Base-by-base conservation (phyloP, 2,888 invertebrate genomes). In the Yponomeuta plumbellus region DNA sequence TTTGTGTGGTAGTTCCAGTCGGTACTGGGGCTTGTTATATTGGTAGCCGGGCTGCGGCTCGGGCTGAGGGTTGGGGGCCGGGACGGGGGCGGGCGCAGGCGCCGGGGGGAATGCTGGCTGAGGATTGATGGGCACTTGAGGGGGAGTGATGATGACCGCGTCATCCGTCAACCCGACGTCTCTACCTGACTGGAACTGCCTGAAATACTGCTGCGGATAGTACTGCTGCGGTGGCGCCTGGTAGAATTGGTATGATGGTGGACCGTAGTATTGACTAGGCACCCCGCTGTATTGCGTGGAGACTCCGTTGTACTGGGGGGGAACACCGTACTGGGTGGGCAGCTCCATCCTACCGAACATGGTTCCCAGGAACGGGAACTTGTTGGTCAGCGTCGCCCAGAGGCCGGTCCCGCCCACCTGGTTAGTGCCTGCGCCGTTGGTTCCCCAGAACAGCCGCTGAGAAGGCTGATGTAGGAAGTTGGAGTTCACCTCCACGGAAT, bases 311-410 rank as follows among this genome's bases (percentile, higher is more conserved):
- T 52, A 52, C 17, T 52, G 44, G 6, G 74, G 66, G 11, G 77
- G 67, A 10, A 66, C 67, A 10, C 71, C 71, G 65, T 75, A 75
- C 23, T 72, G 73, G 13, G 68, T 65, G 76, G 84, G 80, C 63
- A 85, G 69, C 71, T 90, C 84, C 81, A 90, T 83, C 40, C 85
- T 81, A 22, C 90, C 90, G 69, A 91, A 91, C 86, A 89, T 88
- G 66, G 76, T 84, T 66, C 81, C 82, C 66, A 91, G 71, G 70
- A 90, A 80, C 0, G 91, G 91, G 72, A 89, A 91, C 70, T 91
- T 91, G 72, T 90, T 89, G 20, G 89, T 88, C 66, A 91, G 72
- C 59, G 80, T 80, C 11, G 85, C 80, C 91, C 91, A 91, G 66
- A 81, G 69, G 63, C 89, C 90, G 5, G 85, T 84, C 26, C 89